These are phyloP conservation scores for Thalassarche chlororhynchos DNA, from an alignment of 2,113 vertebrate genomes.

Conservation along the genomic window DNA sequence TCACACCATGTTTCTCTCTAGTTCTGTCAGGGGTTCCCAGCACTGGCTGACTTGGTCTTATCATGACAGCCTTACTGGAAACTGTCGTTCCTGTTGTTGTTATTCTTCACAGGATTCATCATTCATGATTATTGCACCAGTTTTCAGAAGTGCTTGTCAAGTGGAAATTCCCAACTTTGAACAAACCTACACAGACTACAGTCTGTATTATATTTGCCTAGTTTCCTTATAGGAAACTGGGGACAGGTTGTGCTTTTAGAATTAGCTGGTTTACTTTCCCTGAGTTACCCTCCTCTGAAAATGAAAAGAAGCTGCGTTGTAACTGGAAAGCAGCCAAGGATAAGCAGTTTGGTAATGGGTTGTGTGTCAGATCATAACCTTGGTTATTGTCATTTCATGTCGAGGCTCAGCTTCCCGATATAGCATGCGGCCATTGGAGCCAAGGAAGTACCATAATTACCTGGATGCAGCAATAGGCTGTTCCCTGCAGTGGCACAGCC, in stretches of 20 bases:
- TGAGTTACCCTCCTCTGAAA: neutral
- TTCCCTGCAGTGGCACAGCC: neutral
- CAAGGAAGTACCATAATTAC: neutral
- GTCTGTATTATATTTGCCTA: neutral
- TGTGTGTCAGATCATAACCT: neutral
- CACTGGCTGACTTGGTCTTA: neutral
- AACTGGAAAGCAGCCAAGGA: neutral
- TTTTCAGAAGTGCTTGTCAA: neutral
- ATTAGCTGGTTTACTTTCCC: neutral
- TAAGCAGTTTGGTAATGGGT: neutral
- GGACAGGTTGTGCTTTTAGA: neutral
- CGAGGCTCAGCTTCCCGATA: fast-evolving
- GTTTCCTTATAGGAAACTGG: neutral
- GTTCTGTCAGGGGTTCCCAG: neutral
- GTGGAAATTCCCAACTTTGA: neutral
- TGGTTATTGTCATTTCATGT: fast-evolving
- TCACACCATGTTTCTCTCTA: neutral
- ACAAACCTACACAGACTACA: neutral
- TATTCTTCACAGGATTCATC: neutral
- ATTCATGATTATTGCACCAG: neutral
- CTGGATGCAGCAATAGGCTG: neutral
- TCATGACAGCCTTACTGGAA: slow-evolving; percentile 13
- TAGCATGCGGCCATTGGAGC: neutral
- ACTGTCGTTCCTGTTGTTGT: neutral
- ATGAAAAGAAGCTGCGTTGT: neutral